Conservation (phyloP, 2,888 invertebrate genomes). For the Ganaspis brasiliensis region DNA sequence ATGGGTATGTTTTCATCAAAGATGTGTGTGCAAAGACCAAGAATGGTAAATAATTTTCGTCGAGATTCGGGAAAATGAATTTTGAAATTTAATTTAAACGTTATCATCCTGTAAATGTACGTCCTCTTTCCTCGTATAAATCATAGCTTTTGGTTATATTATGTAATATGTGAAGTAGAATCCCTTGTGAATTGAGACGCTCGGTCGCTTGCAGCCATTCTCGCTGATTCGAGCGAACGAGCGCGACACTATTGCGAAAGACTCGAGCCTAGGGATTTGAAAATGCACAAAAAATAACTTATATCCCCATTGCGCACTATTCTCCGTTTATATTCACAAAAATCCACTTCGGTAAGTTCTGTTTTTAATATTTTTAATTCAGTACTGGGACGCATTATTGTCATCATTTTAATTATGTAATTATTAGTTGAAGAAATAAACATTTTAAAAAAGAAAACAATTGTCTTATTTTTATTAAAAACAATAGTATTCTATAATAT, state of each 20-base stretch:
- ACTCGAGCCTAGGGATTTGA: constrained; percentile 47
- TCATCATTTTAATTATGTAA: not conserved
- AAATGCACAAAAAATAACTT: constrained; percentile 30
- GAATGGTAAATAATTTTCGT: not conserved
- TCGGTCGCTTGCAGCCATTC: constrained; percentile 47
- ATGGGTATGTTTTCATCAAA: not conserved
- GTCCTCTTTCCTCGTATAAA: constrained; percentile 27
- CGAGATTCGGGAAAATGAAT: not conserved
- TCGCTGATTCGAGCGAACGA: constrained; percentile 48
- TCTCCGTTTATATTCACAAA: not conserved
- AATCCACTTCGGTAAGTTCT: not conserved
- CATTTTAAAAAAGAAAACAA: no score
- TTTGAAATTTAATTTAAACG: constrained; percentile 32
- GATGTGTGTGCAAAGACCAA: not conserved
- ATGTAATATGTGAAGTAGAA: constrained; percentile 46
- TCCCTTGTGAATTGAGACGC: constrained; percentile 45
- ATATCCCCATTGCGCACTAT: constrained; percentile 12
- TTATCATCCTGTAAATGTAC: constrained; percentile 23
- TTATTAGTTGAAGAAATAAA: no score
- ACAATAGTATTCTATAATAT: no score
- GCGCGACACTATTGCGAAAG: constrained; percentile 45
- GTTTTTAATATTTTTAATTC: constrained; percentile 24
- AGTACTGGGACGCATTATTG: not conserved
- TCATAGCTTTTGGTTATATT: constrained; percentile 42
- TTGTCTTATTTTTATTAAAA: no score